Evolutionary conservation across 2,888 invertebrate species (phyloP).

Genomic region (Drosophila neonasuta): DNA sequence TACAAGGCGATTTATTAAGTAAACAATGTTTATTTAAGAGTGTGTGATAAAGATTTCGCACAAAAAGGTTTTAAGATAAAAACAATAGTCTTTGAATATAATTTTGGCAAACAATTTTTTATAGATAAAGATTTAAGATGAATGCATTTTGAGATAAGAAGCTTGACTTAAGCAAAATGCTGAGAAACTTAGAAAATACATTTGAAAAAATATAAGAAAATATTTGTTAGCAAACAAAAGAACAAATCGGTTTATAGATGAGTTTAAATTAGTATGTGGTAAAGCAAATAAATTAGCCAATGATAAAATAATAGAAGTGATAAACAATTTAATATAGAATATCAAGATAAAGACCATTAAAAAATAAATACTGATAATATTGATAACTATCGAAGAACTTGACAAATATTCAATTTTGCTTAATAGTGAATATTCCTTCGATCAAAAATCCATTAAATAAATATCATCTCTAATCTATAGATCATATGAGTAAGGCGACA

Average conservation of each 20-base stretch:
- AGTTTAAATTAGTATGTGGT: not conserved
- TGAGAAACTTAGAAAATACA: not conserved
- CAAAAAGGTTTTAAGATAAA: not conserved
- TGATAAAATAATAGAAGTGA: not conserved
- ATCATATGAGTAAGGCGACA: constrained; percentile 27
- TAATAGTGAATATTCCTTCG: not conserved
- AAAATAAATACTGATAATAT: not conserved
- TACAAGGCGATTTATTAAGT: no score
- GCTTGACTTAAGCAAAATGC: not conserved
- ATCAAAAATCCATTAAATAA: not conserved
- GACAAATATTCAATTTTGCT: no score
- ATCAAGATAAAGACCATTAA: not conserved
- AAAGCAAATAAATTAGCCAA: no score
- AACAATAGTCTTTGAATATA: not conserved
- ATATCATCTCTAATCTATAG: constrained; percentile 15
- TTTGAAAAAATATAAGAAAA: not conserved
- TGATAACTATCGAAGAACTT: no score
- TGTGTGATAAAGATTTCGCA: no score
- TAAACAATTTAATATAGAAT: not conserved
- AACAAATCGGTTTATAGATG: not conserved
- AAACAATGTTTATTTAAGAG: no score
- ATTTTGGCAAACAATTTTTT: not conserved
- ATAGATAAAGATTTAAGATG: not conserved
- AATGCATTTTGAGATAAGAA: not conserved
- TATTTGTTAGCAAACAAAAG: not conserved